Conservation (phyloP, 2,888 invertebrate species). For the Oeneis ivallda region DNA sequence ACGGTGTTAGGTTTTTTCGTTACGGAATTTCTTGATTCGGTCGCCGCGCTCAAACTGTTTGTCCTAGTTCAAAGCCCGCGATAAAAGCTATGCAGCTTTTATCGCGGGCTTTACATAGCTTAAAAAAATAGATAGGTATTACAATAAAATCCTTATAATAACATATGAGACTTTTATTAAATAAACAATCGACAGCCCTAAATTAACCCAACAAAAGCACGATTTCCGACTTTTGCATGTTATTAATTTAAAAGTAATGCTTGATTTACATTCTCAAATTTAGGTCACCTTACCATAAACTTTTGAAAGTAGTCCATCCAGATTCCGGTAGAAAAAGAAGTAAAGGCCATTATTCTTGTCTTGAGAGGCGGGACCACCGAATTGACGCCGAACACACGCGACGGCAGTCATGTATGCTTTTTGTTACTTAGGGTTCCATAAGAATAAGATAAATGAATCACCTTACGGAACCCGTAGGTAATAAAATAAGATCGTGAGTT, state of each 20-base stretch:
- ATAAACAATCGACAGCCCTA: slow-evolving; percentile 7
- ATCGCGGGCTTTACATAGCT: too few relatives aligned
- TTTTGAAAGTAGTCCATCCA: slow-evolving; percentile 76
- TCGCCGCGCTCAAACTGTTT: too few relatives aligned
- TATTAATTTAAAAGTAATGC: slow-evolving; percentile 29
- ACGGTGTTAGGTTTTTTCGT: too few relatives aligned
- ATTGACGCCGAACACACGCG: slow-evolving; percentile 22
- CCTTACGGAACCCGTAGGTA: too few relatives aligned
- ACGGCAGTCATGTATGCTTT: slow-evolving; percentile 28
- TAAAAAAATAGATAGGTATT: too few relatives aligned
- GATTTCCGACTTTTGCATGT: slow-evolving; percentile 36
- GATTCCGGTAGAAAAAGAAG: slow-evolving; percentile 60
- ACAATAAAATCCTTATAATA: too few relatives aligned
- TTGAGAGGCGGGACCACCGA: slow-evolving; percentile 22
- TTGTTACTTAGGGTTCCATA: slow-evolving; percentile 27
- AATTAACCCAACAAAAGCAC: neutral
- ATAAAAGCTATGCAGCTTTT: too few relatives aligned
- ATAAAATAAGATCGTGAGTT: too few relatives aligned
- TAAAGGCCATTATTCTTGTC: slow-evolving; percentile 58
- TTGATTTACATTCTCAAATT: slow-evolving; percentile 46
- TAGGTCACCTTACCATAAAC: slow-evolving; percentile 57
- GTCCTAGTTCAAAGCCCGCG: too few relatives aligned
- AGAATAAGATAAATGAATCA: neutral
- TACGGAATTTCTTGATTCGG: too few relatives aligned
- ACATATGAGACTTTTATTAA: too few relatives aligned